Evolutionary conservation across 2,113 vertebrate species (phyloP), one percentile per base, ranked within the genome.

Genomic region (Zosterops hypoxanthus): DNA sequence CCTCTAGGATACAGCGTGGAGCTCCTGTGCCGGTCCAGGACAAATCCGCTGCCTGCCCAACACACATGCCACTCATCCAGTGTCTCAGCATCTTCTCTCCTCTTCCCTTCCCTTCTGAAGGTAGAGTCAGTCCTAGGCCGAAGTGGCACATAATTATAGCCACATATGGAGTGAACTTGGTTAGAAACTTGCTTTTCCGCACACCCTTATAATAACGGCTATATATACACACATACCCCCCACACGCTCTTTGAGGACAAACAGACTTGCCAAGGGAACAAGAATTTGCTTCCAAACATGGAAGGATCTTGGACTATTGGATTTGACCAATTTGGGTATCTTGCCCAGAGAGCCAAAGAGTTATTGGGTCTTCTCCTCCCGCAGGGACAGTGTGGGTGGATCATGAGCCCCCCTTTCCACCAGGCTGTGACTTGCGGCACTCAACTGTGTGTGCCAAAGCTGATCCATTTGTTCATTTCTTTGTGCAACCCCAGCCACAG

Each of bases 221-320:
- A 94, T 94, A 73, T 92, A 94, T 92, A 92, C 91, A 95, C 91
- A 95, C 70, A 92, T 92, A 96, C 91, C 95, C 90, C 94, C 93
- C 84, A 53, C 86, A 3, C 17, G 50, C 89, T 89, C 90, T 83
- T 87, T 33, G 22, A 97, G 93, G 92, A 94, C 92, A 92, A 90
- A 95, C 92, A 95, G 92, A 95, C 41, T 95, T 94, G 96, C 95
- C 96, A 94, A 95, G 83, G 75, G 84, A 90, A 80, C 94, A 91
- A 73, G 86, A 90, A 97, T 88, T 91, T 96, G 96, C 82, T 94
- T 96, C 93, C 82, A 91, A 96, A 93, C 91, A 96, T 83, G 91
- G 92, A 94, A 95, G 89, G 87, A 94, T 95, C 93, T 97, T 90
- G 95, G 89, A 95, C 86, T 76, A 91, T 92, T 92, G 95, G 78